Conservation (phyloP, 2,888 invertebrate genomes). For the Pyrochroa serraticornis region DNA sequence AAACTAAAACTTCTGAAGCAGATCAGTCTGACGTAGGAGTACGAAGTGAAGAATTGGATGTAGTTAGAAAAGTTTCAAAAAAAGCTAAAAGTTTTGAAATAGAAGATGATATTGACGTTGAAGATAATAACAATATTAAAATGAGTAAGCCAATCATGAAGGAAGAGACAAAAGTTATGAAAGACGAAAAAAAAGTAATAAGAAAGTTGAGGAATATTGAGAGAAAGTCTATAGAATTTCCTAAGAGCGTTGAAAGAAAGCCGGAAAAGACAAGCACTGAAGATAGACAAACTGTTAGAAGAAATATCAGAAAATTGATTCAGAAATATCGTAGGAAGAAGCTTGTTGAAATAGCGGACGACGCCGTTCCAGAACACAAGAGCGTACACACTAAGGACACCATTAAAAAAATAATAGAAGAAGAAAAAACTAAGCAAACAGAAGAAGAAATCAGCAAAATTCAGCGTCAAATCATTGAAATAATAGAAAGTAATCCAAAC, state of each 20-base stretch:
- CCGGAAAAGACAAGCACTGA: constrained; percentile 2
- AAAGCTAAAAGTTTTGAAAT: neutral
- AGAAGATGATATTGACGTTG: neutral
- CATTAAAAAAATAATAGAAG: constrained; percentile 50
- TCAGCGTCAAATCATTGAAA: constrained; percentile 59
- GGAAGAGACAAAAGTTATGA: constrained; percentile 18
- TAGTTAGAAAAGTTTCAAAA: neutral
- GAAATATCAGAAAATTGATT: constrained; percentile 43
- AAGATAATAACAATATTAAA: neutral
- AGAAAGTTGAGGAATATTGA: constrained; percentile 18
- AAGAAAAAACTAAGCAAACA: constrained; percentile 58
- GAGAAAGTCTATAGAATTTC: constrained; percentile 9
- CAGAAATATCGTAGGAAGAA: constrained; percentile 43
- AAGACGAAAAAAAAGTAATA: constrained; percentile 11
- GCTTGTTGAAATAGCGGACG: neutral
- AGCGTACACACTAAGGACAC: constrained; percentile 35
- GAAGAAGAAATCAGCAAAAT: constrained; percentile 60
- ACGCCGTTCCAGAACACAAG: constrained; percentile 9
- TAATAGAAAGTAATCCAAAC: constrained; percentile 59
- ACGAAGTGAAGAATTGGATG: neutral
- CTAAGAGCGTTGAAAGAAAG: constrained; percentile 22
- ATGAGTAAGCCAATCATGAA: constrained; percentile 16
- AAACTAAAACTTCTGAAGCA: no score
- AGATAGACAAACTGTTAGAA: constrained; percentile 37
- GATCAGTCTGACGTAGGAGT: neutral